Conservation (phyloP, 2,888 invertebrate genomes). For the Lasioglossum oenotherae region DNA sequence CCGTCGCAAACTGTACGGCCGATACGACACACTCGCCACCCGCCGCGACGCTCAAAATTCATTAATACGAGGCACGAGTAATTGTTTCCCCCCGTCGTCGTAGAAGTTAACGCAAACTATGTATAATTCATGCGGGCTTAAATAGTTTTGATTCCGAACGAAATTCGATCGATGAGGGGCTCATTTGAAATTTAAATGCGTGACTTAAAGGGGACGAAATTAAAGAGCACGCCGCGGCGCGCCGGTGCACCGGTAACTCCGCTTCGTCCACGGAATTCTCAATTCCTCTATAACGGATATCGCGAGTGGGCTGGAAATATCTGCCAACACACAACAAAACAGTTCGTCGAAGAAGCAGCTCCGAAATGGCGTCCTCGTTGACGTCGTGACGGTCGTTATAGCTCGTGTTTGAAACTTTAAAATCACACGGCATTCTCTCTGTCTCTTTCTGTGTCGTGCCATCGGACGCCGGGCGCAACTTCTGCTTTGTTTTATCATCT, state of each 20-base stretch:
- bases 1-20: conserved; percentile 1
- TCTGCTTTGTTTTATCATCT: conserved; percentile 68
- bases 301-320: not conserved
- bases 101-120: conserved; percentile 63
- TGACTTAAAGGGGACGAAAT: conserved; percentile 57
- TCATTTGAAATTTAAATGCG: conserved; percentile 72
- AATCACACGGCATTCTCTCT: not conserved
- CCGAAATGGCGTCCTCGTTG: not conserved
- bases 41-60: conserved; percentile 47
- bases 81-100: conserved; percentile 55
- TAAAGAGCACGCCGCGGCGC: conserved; percentile 28
- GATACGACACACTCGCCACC: conserved; percentile 6
- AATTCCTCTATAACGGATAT: conserved; percentile 13
- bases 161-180: conserved; percentile 60
- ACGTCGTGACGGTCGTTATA: not conserved
- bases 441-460: conserved; percentile 24
- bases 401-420: not conserved
- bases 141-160: conserved; percentile 66
- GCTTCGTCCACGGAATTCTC: conserved; percentile 14
- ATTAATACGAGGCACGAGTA: conserved; percentile 51
- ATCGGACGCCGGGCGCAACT: conserved; percentile 49
- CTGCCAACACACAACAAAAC: not conserved
- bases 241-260: not conserved
- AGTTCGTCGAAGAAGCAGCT: not conserved
- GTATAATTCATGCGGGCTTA: conserved; percentile 71